A percentile compares a stretch with the other conserved stretches of the same genome.
Evolutionary conservation across 2,113 vertebrate species (phyloP).

Genomic region (Scopus umbretta): DNA sequence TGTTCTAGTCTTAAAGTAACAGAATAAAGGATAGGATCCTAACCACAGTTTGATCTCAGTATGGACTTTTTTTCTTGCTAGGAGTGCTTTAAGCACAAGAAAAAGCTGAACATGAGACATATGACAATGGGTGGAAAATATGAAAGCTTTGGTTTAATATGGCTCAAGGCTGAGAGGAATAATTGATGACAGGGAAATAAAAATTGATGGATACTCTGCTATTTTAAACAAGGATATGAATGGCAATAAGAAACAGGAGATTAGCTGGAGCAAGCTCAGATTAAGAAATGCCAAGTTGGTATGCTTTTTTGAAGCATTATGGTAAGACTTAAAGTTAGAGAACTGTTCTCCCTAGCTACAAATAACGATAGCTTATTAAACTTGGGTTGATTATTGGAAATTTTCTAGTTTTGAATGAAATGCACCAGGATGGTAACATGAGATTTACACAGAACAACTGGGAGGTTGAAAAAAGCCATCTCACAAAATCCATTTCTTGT

Average conservation of each 20-base stretch:
- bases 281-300: not conserved
- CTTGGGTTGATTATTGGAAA: not conserved
- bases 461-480: not conserved
- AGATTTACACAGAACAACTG: not conserved
- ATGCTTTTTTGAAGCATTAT: not conserved
- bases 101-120: not conserved
- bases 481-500: not conserved
- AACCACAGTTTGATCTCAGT: not conserved
- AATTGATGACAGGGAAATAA: constrained; percentile 40
- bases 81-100: not conserved
- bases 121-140: constrained; percentile 34
- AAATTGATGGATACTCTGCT: constrained; percentile 33
- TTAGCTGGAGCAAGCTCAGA: constrained; percentile 13
- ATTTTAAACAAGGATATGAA: constrained; percentile 42
- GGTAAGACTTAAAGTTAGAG: not conserved
- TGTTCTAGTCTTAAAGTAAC: not conserved
- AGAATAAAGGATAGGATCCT: not conserved
- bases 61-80: not conserved
- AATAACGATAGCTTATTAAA: not conserved
- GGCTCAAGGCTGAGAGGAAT: constrained; percentile 13
- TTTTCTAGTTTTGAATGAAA: not conserved
- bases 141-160: constrained; percentile 37
- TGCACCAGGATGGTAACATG: not conserved
- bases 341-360: not conserved
- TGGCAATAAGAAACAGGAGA: constrained; percentile 25